These are phyloP conservation scores for Bombus fervidus DNA, from an alignment of 1,140 invertebrate genomes.

Conservation along the genomic window DNA sequence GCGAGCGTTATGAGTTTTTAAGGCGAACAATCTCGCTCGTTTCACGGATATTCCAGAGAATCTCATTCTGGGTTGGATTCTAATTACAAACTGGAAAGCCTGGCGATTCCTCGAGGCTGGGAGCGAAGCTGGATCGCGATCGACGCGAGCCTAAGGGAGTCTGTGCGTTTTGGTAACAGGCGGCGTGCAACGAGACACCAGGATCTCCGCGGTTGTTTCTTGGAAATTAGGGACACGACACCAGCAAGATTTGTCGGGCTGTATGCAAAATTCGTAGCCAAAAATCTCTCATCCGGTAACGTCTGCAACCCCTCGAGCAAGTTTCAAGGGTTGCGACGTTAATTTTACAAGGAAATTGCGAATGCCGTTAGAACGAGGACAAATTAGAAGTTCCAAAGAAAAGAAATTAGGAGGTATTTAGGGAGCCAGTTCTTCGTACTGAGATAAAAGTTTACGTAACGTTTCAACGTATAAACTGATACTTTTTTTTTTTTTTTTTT, in stretches of 20 bases:
- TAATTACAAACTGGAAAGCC: constrained; percentile 16
- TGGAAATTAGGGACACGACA: not conserved
- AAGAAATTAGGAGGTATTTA: not conserved
- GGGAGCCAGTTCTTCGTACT: not conserved
- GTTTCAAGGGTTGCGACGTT: not conserved
- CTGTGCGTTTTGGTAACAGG: too few relatives aligned
- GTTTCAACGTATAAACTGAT: not conserved
- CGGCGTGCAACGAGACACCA: too few relatives aligned
- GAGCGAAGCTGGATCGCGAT: not conserved
- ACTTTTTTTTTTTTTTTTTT: not conserved
- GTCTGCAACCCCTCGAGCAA: not conserved
- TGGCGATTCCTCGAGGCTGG: not conserved
- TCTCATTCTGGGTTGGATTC: not conserved
- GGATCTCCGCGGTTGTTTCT: not conserved
- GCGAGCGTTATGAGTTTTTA: constrained; percentile 1
- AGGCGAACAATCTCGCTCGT: not conserved
- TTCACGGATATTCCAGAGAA: too few relatives aligned
- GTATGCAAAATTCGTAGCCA: not conserved
- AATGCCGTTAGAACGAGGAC: not conserved
- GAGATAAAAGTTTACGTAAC: not conserved
- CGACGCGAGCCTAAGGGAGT: not conserved
- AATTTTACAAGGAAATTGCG: constrained; percentile 11
- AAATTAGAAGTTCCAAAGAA: not conserved
- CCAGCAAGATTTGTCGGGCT: not conserved
- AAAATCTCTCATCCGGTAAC: constrained; percentile 7